phyloP scores from a whole-genome alignment of 2,797 vertebrate species.

The Natrix natrix region DNA sequence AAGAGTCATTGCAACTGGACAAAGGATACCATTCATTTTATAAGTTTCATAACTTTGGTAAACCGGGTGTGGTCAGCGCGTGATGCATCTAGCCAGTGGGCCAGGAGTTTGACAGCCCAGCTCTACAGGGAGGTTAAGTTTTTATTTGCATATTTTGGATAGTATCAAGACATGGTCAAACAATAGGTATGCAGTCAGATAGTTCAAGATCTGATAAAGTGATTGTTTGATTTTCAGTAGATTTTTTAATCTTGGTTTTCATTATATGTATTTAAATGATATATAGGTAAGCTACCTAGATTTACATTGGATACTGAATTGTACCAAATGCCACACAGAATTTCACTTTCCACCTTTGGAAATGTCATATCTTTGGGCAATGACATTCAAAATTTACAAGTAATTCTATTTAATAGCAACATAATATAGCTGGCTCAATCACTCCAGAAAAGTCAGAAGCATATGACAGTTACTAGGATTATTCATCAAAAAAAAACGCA shows the following conservation, averaged over 20 bases:
- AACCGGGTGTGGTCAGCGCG: too few species aligned
- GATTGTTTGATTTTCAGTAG: background rate
- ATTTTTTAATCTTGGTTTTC: background rate
- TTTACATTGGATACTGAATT: background rate
- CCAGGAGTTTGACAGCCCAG: too few species aligned
- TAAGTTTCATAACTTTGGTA: background rate
- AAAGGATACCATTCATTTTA: conserved; percentile 17
- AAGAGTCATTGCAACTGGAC: conserved; percentile 10
- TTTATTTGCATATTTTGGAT: background rate
- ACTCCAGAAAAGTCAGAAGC: background rate
- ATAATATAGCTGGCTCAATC: background rate
- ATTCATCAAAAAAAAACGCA: background rate
- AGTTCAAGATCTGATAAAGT: background rate
- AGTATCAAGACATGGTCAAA: background rate
- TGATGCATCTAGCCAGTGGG: too few species aligned
- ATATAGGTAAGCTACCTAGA: background rate
- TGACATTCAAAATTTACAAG: background rate
- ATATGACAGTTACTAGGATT: background rate
- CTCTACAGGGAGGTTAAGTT: background rate
- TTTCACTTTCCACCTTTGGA: background rate
- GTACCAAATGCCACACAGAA: background rate
- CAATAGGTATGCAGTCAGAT: background rate
- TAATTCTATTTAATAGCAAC: background rate
- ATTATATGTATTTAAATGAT: background rate
- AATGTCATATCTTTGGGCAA: background rate